These are phyloP conservation scores for Phenganax stokvisi DNA, from an alignment of 92 coral and sea anemone genomes.

Conservation along the genomic window DNA sequence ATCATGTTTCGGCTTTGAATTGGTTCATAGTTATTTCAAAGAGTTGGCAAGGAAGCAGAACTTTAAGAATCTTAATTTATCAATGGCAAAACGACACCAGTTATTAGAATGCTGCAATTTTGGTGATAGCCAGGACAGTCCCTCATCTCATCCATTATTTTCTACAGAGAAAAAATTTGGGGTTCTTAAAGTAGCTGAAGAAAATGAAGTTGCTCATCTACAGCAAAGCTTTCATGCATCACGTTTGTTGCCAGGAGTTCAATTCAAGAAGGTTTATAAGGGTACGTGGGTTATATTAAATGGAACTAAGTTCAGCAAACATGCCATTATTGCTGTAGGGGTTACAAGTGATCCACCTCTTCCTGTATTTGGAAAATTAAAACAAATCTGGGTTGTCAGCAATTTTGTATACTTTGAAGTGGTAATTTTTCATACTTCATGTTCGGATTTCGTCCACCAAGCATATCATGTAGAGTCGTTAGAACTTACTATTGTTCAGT, in stretches of 20 bases:
- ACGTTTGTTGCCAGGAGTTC: too few species aligned
- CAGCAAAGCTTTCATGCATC: too few species aligned
- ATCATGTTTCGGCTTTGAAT: conserved; percentile 6
- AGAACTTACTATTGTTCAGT: neutral
- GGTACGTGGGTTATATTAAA: too few species aligned
- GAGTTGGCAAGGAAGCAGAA: conserved; percentile 25
- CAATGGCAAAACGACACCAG: conserved; percentile 3
- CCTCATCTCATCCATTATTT: neutral
- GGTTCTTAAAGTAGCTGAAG: neutral
- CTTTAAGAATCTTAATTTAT: conserved; percentile 8
- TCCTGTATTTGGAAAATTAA: neutral
- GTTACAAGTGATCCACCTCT: neutral
- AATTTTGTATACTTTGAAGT: conserved; percentile 8
- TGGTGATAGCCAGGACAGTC: neutral
- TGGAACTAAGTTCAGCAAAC: neutral
- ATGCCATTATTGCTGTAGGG: neutral
- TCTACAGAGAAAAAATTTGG: neutral
- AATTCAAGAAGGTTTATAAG: too few species aligned
- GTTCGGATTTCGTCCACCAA: neutral
- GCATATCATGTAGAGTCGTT: neutral
- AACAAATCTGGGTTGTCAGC: conserved; percentile 17
- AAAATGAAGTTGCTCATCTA: too few species aligned
- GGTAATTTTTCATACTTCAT: neutral
- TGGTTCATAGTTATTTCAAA: conserved; percentile 15
- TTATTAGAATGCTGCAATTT: neutral